Percentiles rank a stretch among this genome's conserved stretches.
Conservation (phyloP, 1,140 invertebrate genomes). For the Rhagoletis pomonella region DNA sequence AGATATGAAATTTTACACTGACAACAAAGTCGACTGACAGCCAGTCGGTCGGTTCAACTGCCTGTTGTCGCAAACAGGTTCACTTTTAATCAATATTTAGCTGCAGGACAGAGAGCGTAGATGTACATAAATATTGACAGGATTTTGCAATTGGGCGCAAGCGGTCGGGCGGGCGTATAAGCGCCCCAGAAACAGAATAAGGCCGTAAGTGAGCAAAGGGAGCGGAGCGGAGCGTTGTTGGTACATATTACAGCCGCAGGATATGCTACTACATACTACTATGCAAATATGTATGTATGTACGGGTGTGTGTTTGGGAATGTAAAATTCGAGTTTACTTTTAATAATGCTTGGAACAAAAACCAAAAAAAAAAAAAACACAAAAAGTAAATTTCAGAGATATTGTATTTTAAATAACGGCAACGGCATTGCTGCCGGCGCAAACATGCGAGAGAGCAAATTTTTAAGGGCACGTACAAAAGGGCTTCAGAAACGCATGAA, state of each 20-base stretch:
- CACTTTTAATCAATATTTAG: slow-evolving; percentile 49
- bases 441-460: not conserved
- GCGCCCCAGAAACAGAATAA: not conserved
- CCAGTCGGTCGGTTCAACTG: slow-evolving; percentile 7
- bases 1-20: slow-evolving; percentile 11
- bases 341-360: slow-evolving; percentile 27
- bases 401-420: slow-evolving; percentile 16
- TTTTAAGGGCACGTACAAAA: slow-evolving; percentile 2
- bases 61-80: slow-evolving; percentile 29
- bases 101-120: not conserved
- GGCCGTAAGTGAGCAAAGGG: not conserved
- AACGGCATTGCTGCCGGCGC: not conserved
- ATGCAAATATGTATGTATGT: no score
- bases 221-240: not conserved
- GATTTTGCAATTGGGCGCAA: slow-evolving; percentile 19
- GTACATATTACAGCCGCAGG: not conserved
- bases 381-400: not conserved
- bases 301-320: not conserved
- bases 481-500: not conserved
- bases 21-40: not conserved
- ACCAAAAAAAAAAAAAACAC: not conserved
- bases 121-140: slow-evolving; percentile 44
- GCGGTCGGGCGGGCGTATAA: not conserved
- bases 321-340: slow-evolving; percentile 38
- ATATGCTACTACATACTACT: not conserved